These are phyloP conservation scores for Anorthoa munda DNA, from an alignment of 2,888 invertebrate species.

Conservation along the genomic window DNA sequence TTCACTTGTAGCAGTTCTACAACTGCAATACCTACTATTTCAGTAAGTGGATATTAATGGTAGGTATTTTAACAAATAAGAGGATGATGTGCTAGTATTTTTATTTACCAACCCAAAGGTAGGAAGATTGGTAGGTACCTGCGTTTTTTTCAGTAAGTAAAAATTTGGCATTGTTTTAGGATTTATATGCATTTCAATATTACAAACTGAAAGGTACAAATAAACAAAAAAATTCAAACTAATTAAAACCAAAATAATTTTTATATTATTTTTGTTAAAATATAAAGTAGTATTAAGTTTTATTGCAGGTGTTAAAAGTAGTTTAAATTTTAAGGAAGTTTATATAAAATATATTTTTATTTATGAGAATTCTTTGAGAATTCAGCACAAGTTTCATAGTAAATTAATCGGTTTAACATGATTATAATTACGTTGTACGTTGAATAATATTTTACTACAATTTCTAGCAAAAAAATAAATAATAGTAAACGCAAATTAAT, in stretches of 20 bases:
- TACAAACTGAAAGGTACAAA: background rate
- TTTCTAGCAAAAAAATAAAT: background rate
- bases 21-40: no score
- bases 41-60: background rate
- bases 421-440: background rate
- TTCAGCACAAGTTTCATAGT: background rate
- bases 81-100: background rate
- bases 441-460: background rate
- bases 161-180: background rate
- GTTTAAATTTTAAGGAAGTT: background rate
- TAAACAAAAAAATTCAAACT: no score
- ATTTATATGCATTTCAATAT: background rate
- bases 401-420: constrained; percentile 7
- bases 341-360: background rate
- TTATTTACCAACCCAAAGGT: background rate
- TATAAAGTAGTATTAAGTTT: background rate
- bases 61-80: background rate
- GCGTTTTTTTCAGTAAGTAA: no score
- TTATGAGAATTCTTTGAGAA: background rate
- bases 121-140: no score
- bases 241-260: no score
- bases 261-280: background rate
- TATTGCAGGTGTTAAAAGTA: background rate
- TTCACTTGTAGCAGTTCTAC: background rate
- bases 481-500: background rate